A percentile compares a stretch with the other conserved stretches of the same genome.
These are phyloP conservation scores for Erpobdella octoculata DNA, from an alignment of 2,888 invertebrate species.

Conservation along the genomic window DNA sequence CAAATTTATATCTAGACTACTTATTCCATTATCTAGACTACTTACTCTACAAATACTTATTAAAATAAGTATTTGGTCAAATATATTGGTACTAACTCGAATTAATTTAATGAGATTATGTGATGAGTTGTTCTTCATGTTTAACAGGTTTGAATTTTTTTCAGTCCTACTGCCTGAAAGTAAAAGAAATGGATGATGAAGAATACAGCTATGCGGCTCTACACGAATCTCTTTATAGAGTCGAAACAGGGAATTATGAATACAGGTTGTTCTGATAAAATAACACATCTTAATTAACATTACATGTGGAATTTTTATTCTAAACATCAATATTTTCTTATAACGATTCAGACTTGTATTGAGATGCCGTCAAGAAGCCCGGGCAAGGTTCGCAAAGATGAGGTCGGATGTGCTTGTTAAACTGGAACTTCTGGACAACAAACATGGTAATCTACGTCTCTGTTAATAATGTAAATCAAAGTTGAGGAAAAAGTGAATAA, in stretches of 20 bases:
- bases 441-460: slow-evolving; percentile 63
- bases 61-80: not conserved
- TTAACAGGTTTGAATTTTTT: not conserved
- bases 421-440: slow-evolving; percentile 90
- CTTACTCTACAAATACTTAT: not conserved
- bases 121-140: not conserved
- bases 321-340: not conserved
- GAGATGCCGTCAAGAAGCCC: slow-evolving; percentile 88
- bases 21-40: not conserved
- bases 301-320: not conserved
- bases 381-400: slow-evolving; percentile 70
- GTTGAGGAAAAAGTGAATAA: not conserved
- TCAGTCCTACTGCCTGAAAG: slow-evolving; percentile 88
- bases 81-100: not conserved
- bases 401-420: slow-evolving; percentile 76
- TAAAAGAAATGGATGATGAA: slow-evolving; percentile 99
- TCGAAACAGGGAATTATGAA: slow-evolving; percentile 98
- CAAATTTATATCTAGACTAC: not conserved
- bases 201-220: slow-evolving; percentile 77
- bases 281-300: not conserved
- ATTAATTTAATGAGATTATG: not conserved
- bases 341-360: slow-evolving; percentile 66
- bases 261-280: slow-evolving; percentile 62
- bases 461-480: not conserved
- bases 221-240: slow-evolving; percentile 90